Conservation (phyloP, 1,140 invertebrate species). For the Drosophila miranda region DNA sequence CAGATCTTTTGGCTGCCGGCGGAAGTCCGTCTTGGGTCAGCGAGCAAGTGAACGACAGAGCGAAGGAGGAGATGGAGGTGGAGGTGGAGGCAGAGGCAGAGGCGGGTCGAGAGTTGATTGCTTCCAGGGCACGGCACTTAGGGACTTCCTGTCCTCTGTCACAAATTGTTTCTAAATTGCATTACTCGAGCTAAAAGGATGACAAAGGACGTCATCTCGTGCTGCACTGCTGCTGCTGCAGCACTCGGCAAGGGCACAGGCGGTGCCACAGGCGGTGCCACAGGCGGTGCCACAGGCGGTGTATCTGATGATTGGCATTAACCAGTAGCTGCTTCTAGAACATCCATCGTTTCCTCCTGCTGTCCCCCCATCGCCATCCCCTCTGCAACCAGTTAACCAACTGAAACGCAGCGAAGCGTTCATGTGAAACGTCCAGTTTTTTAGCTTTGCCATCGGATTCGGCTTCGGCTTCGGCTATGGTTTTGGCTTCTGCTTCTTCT, state of each 20-base stretch:
- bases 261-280: too few relatives aligned
- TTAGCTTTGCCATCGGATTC: constrained; percentile 10
- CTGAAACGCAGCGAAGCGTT: constrained; percentile 72
- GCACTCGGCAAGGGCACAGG: too few relatives aligned
- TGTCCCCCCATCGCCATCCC: neutral
- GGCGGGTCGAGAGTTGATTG: constrained; percentile 42
- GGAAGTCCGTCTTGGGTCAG: constrained; percentile 46
- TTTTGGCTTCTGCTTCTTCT: constrained; percentile 39
- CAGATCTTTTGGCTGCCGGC: constrained; percentile 50
- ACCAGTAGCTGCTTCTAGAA: constrained; percentile 16
- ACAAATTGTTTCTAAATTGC: constrained; percentile 27
- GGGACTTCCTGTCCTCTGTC: constrained; percentile 12
- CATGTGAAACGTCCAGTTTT: constrained; percentile 81
- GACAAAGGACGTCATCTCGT: constrained; percentile 39
- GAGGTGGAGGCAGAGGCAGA: neutral
- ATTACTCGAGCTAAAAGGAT: constrained; percentile 16
- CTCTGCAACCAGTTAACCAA: constrained; percentile 31
- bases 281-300: too few relatives aligned
- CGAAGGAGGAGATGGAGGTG: neutral
- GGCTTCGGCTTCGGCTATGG: constrained; percentile 34
- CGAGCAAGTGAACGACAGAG: neutral
- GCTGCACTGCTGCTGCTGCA: too few relatives aligned
- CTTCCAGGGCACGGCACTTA: constrained; percentile 17
- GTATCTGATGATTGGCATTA: constrained; percentile 20
- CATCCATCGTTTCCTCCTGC: neutral